Evolutionary conservation across 2,113 vertebrate species (phyloP).

Genomic region (Xiphophorus couchianus): DNA sequence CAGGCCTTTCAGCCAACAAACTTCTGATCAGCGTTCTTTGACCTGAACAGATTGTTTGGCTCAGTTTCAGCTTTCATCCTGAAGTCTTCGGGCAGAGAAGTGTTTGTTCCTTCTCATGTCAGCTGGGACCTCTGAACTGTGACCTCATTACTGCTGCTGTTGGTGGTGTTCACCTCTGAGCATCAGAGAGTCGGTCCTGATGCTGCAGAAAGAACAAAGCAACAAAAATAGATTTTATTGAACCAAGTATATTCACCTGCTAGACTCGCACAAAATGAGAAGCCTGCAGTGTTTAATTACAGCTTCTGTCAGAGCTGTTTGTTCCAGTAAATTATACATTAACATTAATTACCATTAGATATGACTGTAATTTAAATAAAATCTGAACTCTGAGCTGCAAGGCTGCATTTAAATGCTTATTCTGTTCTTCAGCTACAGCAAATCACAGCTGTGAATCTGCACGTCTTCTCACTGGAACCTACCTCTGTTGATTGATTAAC

Average conservation of each 20-base stretch:
- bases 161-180: slow-evolving; percentile 17
- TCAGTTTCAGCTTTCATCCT: slow-evolving; percentile 18
- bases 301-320: slow-evolving; percentile 33
- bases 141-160: slow-evolving; percentile 50
- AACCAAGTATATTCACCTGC: slow-evolving; percentile 10
- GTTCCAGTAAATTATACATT: slow-evolving; percentile 51
- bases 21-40: not conserved
- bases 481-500: not conserved
- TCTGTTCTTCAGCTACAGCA: not conserved
- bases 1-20: slow-evolving; percentile 3
- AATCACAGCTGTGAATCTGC: slow-evolving; percentile 1
- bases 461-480: not conserved
- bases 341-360: slow-evolving; percentile 58
- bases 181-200: slow-evolving; percentile 7
- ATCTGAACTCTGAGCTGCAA: slow-evolving; percentile 26
- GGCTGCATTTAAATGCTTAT: slow-evolving; percentile 13
- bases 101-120: slow-evolving; percentile 42
- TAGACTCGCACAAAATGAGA: slow-evolving; percentile 5
- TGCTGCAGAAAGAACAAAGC: slow-evolving; percentile 19
- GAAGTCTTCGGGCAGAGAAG: not conserved
- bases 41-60: slow-evolving; percentile 26
- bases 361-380: slow-evolving; percentile 37
- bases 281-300: slow-evolving; percentile 37
- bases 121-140: slow-evolving; percentile 37
- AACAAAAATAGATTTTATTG: slow-evolving; percentile 20